Evolutionary conservation across 1,140 invertebrate species (phyloP).

Genomic region (Calosoma granatense): DNA sequence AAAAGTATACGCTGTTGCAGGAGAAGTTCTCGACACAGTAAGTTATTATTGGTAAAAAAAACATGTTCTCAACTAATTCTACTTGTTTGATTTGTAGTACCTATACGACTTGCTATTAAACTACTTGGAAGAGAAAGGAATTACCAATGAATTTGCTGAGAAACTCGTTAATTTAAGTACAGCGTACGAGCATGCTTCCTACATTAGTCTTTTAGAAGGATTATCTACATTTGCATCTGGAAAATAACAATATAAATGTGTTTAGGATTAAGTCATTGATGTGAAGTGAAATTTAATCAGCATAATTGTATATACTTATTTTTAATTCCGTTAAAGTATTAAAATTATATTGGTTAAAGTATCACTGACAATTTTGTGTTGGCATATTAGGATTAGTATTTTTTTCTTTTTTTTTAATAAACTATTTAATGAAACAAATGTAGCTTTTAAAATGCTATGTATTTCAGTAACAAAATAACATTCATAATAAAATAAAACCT

Average conservation of each 20-base stretch:
- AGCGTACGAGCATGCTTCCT: constrained; percentile 79
- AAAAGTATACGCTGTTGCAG: constrained; percentile 73
- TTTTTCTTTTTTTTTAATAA: not conserved
- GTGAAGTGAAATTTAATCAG: not conserved
- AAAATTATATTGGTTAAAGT: not conserved
- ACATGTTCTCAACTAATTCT: constrained; percentile 19
- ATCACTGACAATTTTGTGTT: not conserved
- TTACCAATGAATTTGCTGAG: constrained; percentile 83
- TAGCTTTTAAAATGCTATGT: not conserved
- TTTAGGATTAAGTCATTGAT: not conserved
- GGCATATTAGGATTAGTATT: not conserved
- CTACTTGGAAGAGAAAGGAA: constrained; percentile 83
- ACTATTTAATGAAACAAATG: not conserved
- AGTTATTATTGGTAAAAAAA: constrained; percentile 36
- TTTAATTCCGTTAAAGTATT: not conserved
- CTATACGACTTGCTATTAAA: constrained; percentile 91
- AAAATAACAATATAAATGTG: constrained; percentile 37
- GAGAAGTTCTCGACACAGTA: constrained; percentile 83
- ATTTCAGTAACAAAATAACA: not conserved
- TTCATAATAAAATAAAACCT: not conserved
- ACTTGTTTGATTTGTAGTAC: constrained; percentile 50
- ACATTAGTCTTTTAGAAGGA: constrained; percentile 74
- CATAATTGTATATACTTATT: not conserved
- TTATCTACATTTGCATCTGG: constrained; percentile 73
- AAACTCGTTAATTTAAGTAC: constrained; percentile 80